Percentiles rank a stretch among this genome's conserved stretches.
phyloP scores from a whole-genome alignment of 1,140 invertebrate genomes.

The Panulirus ornatus region DNA sequence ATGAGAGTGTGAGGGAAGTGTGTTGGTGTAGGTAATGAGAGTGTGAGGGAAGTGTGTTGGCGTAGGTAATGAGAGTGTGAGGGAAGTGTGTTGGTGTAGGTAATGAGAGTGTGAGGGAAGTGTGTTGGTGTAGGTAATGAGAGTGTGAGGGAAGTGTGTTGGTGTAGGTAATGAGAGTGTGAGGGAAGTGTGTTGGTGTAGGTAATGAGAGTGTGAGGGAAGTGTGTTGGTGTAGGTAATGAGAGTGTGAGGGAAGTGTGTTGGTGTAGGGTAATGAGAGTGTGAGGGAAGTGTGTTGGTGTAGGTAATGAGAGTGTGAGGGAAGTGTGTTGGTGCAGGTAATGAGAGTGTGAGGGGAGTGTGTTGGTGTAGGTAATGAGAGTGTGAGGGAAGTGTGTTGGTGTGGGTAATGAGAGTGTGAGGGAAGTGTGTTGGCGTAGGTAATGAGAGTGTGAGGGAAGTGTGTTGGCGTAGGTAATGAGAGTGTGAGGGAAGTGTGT shows the following conservation, averaged over 20 bases:
- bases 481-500: not conserved
- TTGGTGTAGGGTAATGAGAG: not conserved
- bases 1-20: not conserved
- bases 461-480: not conserved
- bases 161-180: not conserved
- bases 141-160: not conserved
- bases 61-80: not conserved
- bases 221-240: not conserved
- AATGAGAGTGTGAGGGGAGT: not conserved
- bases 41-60: not conserved
- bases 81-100: not conserved
- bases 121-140: not conserved
- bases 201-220: not conserved
- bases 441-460: not conserved
- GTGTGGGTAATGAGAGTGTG: too few species aligned
- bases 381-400: not conserved
- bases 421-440: not conserved
- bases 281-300: not conserved
- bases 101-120: not conserved
- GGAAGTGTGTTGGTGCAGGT: not conserved
- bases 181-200: not conserved
- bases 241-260: not conserved
- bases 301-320: not conserved
- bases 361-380: not conserved
- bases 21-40: not conserved